Conservation (phyloP, 2,113 vertebrate genomes). For the Bombycilla garrulus region DNA sequence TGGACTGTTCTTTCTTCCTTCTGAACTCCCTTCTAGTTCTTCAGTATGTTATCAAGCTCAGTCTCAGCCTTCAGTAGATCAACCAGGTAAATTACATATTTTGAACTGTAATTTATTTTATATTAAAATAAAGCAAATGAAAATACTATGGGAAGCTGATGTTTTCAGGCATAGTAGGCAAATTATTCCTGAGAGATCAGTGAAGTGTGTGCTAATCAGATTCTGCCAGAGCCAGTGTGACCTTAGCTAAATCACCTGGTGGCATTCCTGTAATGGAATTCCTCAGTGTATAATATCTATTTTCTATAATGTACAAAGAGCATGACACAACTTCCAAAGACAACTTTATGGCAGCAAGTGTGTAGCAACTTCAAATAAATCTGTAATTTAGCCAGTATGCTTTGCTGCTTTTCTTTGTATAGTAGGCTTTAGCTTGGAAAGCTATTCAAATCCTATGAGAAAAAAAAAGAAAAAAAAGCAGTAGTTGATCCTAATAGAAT, state of each 20-base stretch:
- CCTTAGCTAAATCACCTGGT: neutral
- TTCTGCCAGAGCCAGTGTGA: neutral
- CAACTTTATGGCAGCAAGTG: neutral
- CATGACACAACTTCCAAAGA: neutral
- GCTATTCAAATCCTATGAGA: neutral
- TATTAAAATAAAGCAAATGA: neutral
- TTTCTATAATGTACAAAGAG: neutral
- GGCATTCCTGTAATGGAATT: neutral
- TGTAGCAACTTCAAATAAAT: neutral
- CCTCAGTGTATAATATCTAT: neutral
- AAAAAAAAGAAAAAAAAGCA: neutral
- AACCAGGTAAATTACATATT: conserved; percentile 65
- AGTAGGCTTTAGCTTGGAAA: neutral
- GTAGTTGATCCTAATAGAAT: neutral
- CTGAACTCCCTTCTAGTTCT: conserved; percentile 66
- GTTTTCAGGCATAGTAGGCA: fast-evolving
- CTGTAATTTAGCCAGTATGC: neutral
- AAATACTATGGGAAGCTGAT: neutral
- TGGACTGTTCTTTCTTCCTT: conserved; percentile 88
- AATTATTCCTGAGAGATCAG: neutral
- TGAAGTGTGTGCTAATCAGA: neutral
- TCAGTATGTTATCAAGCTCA: conserved; percentile 51
- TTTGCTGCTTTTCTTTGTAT: neutral
- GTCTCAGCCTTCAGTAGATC: conserved; percentile 25
- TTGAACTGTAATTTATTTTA: neutral